phyloP scores from a whole-genome alignment of 2,113 vertebrate genomes.

The Arothron firmamentum region DNA sequence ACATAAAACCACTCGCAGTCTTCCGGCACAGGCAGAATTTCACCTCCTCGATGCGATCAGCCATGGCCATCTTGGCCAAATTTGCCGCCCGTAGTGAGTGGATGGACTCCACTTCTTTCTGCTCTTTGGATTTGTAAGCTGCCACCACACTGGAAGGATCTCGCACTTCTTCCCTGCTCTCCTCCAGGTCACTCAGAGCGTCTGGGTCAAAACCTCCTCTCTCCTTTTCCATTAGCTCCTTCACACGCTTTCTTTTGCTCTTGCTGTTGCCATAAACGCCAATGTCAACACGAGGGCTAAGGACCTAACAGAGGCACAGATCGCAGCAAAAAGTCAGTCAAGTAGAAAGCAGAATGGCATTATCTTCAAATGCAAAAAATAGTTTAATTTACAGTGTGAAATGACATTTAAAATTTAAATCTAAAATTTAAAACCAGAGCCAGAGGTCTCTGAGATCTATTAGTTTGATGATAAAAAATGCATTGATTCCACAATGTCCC shows the following conservation, averaged over 20 bases:
- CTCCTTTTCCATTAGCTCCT: slow-evolving; percentile 93
- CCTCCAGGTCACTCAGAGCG: slow-evolving; percentile 88
- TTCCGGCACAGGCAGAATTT: slow-evolving; percentile 96
- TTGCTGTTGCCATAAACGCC: slow-evolving; percentile 94
- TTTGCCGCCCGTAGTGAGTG: slow-evolving; percentile 91
- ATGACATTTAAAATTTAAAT: too few species aligned
- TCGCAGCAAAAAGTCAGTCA: background rate
- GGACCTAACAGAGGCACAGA: slow-evolving; percentile 74
- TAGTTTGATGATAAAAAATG: too few species aligned
- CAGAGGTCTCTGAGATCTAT: too few species aligned
- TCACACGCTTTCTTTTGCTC: slow-evolving; percentile 88
- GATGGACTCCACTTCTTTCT: slow-evolving; percentile 92
- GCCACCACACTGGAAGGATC: slow-evolving; percentile 90
- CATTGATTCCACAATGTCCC: too few species aligned
- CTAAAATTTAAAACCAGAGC: too few species aligned
- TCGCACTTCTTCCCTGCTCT: slow-evolving; percentile 83
- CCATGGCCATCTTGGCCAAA: slow-evolving; percentile 95
- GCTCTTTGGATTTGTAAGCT: slow-evolving; percentile 91
- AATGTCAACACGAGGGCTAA: slow-evolving; percentile 93
- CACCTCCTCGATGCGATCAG: slow-evolving; percentile 94
- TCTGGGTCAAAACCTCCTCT: slow-evolving; percentile 89
- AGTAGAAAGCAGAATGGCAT: background rate
- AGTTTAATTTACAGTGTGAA: too few species aligned
- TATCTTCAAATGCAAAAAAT: too few species aligned
- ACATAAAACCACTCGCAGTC: slow-evolving; percentile 92